Evolutionary conservation across 1,140 invertebrate species (phyloP).

Genomic region (Aphelinus atriplicis): DNA sequence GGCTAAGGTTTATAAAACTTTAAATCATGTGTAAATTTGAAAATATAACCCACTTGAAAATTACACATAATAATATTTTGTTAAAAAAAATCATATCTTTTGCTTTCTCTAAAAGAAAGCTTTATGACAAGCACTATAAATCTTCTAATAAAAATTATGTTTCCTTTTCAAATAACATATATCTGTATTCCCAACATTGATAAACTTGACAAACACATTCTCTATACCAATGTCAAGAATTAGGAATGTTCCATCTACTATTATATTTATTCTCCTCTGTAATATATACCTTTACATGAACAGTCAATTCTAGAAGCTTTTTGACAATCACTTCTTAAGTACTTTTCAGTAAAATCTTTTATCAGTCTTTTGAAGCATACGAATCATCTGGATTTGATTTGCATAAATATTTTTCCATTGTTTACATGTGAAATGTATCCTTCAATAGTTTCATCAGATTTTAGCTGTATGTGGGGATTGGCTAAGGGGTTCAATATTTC

Average conservation of each 20-base stretch:
- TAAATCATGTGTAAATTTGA: no score
- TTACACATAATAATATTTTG: no score
- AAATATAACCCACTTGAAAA: no score
- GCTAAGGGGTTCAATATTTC: neutral
- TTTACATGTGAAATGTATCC: neutral
- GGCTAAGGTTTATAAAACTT: neutral
- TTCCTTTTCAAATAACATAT: neutral
- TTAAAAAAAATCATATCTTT: no score
- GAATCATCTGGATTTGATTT: neutral
- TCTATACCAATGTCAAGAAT: slow-evolving; percentile 10
- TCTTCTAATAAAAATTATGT: slow-evolving; percentile 13
- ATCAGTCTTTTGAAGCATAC: neutral
- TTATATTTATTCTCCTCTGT: neutral
- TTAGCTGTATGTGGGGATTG: neutral
- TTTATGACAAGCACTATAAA: neutral
- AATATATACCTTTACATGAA: slow-evolving; percentile 1
- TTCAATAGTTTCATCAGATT: neutral
- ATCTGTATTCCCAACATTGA: neutral
- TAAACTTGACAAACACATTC: neutral
- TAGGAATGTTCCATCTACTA: slow-evolving; percentile 15
- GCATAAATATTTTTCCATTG: neutral
- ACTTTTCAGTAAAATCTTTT: neutral
- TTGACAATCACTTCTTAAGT: slow-evolving; percentile 1
- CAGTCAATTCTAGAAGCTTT: neutral
- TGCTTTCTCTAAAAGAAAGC: no score